Conservation (phyloP, 35 echinoderm and acorn worm genomes). For the Ptychodera flava region DNA sequence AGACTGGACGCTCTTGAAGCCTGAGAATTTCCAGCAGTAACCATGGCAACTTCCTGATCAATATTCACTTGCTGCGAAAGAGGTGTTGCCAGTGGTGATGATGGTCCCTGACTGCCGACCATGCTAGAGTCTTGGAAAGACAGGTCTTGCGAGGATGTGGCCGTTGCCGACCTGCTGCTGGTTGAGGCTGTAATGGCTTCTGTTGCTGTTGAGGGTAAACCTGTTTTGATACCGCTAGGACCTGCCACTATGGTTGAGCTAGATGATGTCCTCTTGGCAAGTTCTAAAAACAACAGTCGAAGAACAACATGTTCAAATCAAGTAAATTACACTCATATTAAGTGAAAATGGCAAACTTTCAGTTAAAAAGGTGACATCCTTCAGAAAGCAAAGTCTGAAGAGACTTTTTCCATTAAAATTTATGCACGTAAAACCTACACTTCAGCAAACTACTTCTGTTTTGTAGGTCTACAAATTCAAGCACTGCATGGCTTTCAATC, state of each 20-base stretch:
- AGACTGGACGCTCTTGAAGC: conserved; percentile 81
- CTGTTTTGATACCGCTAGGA: conserved; percentile 87
- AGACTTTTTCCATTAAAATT: too few relatives aligned
- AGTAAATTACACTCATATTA: too few relatives aligned
- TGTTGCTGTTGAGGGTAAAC: conserved; percentile 46
- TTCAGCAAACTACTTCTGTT: too few relatives aligned
- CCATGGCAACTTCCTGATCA: conserved; percentile 71
- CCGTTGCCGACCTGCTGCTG: neutral
- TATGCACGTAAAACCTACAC: too few relatives aligned
- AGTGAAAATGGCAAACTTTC: too few relatives aligned
- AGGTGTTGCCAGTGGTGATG: conserved; percentile 64
- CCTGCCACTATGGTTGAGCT: conserved; percentile 90
- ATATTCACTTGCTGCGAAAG: conserved; percentile 50
- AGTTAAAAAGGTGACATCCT: too few relatives aligned
- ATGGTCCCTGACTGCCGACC: neutral
- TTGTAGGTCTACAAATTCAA: too few relatives aligned
- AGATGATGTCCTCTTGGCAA: conserved; percentile 39
- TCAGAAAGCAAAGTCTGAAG: too few relatives aligned
- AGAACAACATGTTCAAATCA: too few relatives aligned
- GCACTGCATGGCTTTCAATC: too few relatives aligned
- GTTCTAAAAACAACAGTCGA: too few relatives aligned
- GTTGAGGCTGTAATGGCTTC: conserved; percentile 49
- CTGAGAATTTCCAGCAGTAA: conserved; percentile 32
- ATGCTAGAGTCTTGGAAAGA: neutral
- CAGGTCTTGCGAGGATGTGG: neutral